Conservation (phyloP, 2,797 vertebrate species). For the Chelon labrosus region DNA sequence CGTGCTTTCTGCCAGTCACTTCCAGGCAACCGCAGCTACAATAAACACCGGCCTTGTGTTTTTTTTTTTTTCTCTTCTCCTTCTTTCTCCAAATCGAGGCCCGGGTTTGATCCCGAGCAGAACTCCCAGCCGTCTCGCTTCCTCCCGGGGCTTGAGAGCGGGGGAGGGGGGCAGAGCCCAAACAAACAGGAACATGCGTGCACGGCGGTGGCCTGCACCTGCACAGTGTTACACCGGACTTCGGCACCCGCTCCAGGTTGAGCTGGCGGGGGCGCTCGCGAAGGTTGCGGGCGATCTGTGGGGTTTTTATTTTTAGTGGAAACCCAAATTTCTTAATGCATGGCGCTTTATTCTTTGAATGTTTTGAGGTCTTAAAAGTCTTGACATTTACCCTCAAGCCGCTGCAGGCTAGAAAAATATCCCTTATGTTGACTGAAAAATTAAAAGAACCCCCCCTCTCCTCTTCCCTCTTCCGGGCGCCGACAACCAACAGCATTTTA, state of each 20-base stretch:
- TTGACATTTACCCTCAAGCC: conserved; percentile 29
- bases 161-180: conserved; percentile 89
- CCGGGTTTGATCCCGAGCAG: conserved; percentile 91
- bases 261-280: conserved; percentile 6
- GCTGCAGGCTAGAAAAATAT: conserved; percentile 2
- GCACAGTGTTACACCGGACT: conserved; percentile 86
- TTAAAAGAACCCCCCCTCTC: conserved; percentile 12
- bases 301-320: too few relatives aligned
- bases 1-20: conserved; percentile 79
- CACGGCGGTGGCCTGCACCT: conserved; percentile 80
- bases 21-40: conserved; percentile 80
- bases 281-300: too few relatives aligned
- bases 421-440: conserved; percentile 39
- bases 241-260: conserved; percentile 20
- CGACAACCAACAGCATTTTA: conserved; percentile 73
- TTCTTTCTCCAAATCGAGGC: conserved; percentile 57
- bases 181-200: conserved; percentile 87
- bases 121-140: conserved; percentile 85
- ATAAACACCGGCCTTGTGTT: conserved; percentile 76
- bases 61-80: conserved; percentile 5
- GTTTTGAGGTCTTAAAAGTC: conserved; percentile 30
- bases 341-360: conserved; percentile 14
- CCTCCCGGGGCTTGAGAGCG: conserved; percentile 82
- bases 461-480: conserved; percentile 4
- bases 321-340: too few relatives aligned